Evolutionary conservation across 2,888 invertebrate genomes (phyloP).

Genomic region (Laothoe populi): DNA sequence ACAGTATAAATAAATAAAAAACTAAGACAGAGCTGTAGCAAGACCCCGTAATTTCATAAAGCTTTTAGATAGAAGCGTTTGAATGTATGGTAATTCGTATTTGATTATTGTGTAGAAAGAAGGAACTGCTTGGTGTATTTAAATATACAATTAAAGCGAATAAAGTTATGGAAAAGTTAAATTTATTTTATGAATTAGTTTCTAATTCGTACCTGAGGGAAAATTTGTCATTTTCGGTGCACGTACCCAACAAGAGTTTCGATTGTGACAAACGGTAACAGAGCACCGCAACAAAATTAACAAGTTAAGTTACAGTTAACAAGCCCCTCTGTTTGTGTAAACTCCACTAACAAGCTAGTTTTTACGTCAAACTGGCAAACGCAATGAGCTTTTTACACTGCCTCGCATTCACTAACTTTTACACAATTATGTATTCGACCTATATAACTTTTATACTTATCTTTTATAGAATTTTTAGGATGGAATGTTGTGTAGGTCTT

Average conservation of each 20-base stretch:
- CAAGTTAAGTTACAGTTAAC: conserved; percentile 79
- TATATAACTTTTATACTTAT: conserved; percentile 34
- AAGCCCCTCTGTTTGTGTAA: conserved; percentile 73
- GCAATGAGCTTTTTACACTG: conserved; percentile 50
- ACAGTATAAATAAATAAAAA: no score
- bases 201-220: conserved; percentile 30
- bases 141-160: no score
- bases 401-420: conserved; percentile 40
- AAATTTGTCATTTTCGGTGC: conserved; percentile 45
- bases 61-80: no score
- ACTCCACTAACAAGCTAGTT: conserved; percentile 75
- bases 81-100: no score
- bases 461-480: background rate
- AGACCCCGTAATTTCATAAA: no score
- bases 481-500: background rate
- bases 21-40: no score
- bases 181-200: conserved; percentile 10
- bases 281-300: conserved; percentile 70
- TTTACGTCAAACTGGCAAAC: conserved; percentile 55
- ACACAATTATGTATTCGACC: conserved; percentile 43
- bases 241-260: conserved; percentile 49
- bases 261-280: conserved; percentile 68
- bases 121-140: no score
- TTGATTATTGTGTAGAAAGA: no score
- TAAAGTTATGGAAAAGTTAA: background rate